A percentile compares a stretch with the other conserved stretches of the same genome.
phyloP scores from a whole-genome alignment of 2,797 vertebrate species.

The Tangara arthus region DNA sequence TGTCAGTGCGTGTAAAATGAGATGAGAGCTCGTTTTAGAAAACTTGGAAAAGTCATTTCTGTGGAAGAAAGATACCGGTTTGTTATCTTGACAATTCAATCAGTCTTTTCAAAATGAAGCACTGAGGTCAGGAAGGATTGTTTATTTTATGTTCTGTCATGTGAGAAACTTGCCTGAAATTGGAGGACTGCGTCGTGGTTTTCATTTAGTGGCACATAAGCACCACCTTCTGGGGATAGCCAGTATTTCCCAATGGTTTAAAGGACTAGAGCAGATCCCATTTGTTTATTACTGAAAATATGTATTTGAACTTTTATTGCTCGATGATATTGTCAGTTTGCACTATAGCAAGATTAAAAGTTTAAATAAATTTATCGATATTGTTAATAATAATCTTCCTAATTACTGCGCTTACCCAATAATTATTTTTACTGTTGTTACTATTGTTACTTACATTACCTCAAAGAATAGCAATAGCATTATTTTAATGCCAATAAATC shows the following conservation, averaged over 20 bases:
- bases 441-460: neutral
- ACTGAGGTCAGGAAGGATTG: neutral
- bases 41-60: neutral
- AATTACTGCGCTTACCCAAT: neutral
- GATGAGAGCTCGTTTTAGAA: neutral
- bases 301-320: neutral
- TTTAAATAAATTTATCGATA: neutral
- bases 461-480: neutral
- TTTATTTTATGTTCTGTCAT: neutral
- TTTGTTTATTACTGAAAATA: neutral
- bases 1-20: neutral
- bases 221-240: slow-evolving; percentile 69
- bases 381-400: neutral
- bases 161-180: neutral
- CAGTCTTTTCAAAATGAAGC: neutral
- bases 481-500: neutral
- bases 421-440: neutral
- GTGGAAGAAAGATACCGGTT: neutral
- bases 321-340: neutral
- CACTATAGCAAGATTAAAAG: neutral
- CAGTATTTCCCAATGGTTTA: neutral
- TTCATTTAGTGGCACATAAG: slow-evolving; percentile 41
- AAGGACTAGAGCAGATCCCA: fast-evolving
- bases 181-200: fast-evolving
- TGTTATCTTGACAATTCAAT: neutral